Evolutionary conservation across 1,140 invertebrate species (phyloP).

Genomic region (Spodoptera litura): DNA sequence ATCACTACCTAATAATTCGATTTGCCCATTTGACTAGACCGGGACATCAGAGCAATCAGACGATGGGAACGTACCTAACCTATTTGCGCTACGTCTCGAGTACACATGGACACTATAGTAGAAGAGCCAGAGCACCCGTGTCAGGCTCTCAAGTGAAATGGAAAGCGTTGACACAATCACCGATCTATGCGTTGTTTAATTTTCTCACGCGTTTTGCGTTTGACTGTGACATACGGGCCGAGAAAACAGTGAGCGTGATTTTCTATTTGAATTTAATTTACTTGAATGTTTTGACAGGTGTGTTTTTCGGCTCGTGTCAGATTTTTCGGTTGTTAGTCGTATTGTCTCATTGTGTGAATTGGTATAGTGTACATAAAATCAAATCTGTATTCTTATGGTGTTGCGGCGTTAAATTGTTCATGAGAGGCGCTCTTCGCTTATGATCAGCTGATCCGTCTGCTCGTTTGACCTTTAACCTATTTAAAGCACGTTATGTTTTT

Average conservation of each 20-base stretch:
- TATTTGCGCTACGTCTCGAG: constrained; percentile 35
- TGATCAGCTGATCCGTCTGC: too few species aligned
- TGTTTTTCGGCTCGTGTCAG: neutral
- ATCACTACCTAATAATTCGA: constrained; percentile 39
- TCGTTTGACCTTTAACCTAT: too few species aligned
- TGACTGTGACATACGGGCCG: constrained; percentile 27
- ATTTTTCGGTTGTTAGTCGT: neutral
- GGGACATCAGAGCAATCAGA: constrained; percentile 17
- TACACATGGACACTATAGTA: neutral
- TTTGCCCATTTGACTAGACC: constrained; percentile 26
- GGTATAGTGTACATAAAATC: too few species aligned
- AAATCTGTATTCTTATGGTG: too few species aligned
- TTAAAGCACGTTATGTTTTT: too few species aligned
- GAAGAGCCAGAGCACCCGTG: constrained; percentile 9
- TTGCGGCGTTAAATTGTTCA: too few species aligned
- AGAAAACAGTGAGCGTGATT: neutral
- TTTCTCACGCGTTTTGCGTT: constrained; percentile 62
- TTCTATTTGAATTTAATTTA: neutral
- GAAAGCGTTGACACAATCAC: constrained; percentile 54
- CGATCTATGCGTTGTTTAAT: constrained; percentile 59
- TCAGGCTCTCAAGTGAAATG: constrained; percentile 60
- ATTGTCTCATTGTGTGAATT: neutral
- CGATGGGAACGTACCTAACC: constrained; percentile 30
- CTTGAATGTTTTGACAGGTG: constrained; percentile 2
- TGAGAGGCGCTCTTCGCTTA: too few species aligned